phyloP scores from a whole-genome alignment of 2,888 invertebrate genomes.

The Pilophorus perplexus region DNA sequence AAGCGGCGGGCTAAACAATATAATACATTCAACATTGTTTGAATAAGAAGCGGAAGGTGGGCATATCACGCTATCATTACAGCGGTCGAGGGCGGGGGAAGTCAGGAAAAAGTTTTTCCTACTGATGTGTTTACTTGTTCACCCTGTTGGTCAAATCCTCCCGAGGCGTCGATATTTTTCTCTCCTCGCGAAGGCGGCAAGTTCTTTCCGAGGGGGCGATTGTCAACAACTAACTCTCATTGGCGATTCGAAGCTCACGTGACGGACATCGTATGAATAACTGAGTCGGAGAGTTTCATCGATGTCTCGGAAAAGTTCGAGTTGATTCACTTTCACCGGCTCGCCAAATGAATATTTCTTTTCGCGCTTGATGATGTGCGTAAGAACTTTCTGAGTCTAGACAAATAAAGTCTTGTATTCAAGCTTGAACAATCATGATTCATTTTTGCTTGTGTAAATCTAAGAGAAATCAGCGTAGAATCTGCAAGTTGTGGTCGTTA shows the following conservation, averaged over 20 bases:
- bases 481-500: no score
- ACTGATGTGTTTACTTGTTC: background rate
- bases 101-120: background rate
- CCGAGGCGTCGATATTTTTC: conserved; percentile 5
- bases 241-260: conserved; percentile 17
- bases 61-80: conserved; percentile 6
- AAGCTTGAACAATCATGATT: no score
- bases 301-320: no score
- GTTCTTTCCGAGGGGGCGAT: background rate
- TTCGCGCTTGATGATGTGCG: no score
- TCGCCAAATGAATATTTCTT: no score
- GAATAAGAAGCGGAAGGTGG: conserved; percentile 13
- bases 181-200: no score
- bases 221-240: background rate
- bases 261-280: conserved; percentile 12
- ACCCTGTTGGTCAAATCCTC: background rate
- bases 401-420: no score
- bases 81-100: background rate
- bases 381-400: no score
- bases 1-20: conserved; percentile 5
- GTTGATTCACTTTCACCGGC: no score
- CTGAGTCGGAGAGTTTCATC: no score
- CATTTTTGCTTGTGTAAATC: no score
- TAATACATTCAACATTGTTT: conserved; percentile 24
- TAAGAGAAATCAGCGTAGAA: no score